Percentiles rank a stretch among this genome's conserved stretches.
phyloP scores from a whole-genome alignment of 1,140 invertebrate genomes.

The Nymphalis io region DNA sequence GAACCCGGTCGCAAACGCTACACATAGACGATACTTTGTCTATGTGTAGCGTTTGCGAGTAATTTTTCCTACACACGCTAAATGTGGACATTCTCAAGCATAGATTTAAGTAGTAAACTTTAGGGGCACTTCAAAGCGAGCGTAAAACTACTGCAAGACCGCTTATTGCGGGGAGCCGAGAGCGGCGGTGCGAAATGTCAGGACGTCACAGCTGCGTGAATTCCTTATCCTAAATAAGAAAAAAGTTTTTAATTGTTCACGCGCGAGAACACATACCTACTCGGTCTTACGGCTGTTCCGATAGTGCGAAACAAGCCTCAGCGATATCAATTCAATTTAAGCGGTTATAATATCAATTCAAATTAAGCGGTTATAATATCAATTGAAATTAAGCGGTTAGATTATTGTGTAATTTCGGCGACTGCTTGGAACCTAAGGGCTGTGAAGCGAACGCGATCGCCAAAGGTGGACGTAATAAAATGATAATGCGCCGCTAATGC shows the following conservation, averaged over 20 bases:
- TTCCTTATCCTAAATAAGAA: not conserved
- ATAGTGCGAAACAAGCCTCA: too few relatives aligned
- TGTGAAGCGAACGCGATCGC: not conserved
- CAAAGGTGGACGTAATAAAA: constrained; percentile 12
- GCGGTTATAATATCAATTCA: too few relatives aligned
- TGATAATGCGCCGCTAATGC: constrained; percentile 25
- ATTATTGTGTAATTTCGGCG: not conserved
- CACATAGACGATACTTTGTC: too few relatives aligned
- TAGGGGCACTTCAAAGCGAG: not conserved
- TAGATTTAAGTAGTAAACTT: not conserved
- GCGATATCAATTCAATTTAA: too few relatives aligned
- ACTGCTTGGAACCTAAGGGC: not conserved
- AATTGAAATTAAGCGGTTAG: too few relatives aligned
- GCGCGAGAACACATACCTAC: too few relatives aligned
- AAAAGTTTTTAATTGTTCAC: too few relatives aligned
- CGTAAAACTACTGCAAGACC: not conserved
- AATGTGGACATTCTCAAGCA: not conserved
- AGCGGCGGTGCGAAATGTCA: not conserved
- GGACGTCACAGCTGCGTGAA: not conserved
- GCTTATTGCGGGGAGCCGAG: not conserved
- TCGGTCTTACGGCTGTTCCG: too few relatives aligned
- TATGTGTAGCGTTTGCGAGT: not conserved
- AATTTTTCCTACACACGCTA: not conserved
- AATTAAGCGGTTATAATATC: too few relatives aligned
- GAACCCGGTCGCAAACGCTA: not conserved